Percentiles rank a stretch among this genome's conserved stretches.
These are phyloP conservation scores for Odocoileus virginianus DNA, from an alignment of 2,113 vertebrate species.

Conservation along the genomic window DNA sequence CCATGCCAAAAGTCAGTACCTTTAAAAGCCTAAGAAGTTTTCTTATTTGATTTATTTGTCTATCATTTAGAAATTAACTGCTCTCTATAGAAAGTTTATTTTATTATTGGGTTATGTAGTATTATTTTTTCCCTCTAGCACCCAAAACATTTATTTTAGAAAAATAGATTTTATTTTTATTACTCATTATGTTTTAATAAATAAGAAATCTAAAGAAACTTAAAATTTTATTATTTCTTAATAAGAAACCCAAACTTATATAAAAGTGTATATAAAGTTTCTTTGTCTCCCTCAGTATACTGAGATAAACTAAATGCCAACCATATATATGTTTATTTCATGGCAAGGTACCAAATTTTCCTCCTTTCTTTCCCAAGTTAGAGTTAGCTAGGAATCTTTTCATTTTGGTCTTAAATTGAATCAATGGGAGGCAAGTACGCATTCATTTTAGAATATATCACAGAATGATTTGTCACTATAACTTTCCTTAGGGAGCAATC, in stretches of 20 bases:
- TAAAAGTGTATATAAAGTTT: slow-evolving; percentile 7
- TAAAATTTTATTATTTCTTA: neutral
- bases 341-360: neutral
- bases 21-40: neutral
- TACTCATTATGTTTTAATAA: neutral
- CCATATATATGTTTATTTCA: slow-evolving; percentile 19
- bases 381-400: slow-evolving; percentile 30
- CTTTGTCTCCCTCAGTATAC: neutral
- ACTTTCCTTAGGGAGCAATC: neutral
- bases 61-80: neutral
- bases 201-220: neutral
- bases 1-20: neutral
- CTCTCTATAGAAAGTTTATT: neutral
- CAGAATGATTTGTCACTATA: neutral
- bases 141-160: neutral
- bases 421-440: neutral
- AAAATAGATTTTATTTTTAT: neutral
- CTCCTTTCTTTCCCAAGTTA: neutral
- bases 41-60: neutral
- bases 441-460: slow-evolving; percentile 8
- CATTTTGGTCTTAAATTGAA: slow-evolving; percentile 49
- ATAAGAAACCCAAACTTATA: neutral
- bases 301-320: neutral
- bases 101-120: neutral
- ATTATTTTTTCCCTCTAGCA: neutral